Conservation (phyloP, 2,113 vertebrate species). For the Dendrocopos noguchii region DNA sequence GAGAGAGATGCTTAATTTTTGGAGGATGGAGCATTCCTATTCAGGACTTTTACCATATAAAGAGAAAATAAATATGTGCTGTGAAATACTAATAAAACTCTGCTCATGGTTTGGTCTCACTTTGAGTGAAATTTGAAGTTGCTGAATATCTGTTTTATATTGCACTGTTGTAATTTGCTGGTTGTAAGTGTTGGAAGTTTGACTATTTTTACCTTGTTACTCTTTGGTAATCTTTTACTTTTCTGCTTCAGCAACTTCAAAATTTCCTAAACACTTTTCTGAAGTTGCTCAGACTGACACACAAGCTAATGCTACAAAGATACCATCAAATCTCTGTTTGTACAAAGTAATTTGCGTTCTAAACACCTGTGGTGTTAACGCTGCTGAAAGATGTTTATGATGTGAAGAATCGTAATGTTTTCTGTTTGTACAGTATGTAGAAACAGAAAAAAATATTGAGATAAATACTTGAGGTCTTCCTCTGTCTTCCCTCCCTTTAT, state of each 20-base stretch:
- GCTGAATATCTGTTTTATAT: background rate
- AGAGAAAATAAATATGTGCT: background rate
- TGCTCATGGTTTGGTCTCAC: background rate
- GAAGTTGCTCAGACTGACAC: background rate
- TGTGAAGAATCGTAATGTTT: background rate
- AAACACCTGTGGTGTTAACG: background rate
- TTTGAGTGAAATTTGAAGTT: background rate
- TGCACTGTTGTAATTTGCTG: background rate
- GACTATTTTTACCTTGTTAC: background rate
- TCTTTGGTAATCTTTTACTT: background rate
- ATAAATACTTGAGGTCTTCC: background rate
- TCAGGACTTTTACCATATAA: background rate
- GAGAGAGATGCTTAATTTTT: background rate
- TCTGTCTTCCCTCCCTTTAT: background rate
- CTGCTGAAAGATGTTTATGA: background rate
- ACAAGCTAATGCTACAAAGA: background rate
- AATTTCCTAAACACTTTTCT: background rate
- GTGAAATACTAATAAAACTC: background rate
- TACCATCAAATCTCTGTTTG: background rate
- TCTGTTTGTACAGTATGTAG: background rate
- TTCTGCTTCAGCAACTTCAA: background rate
- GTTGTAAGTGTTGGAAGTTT: background rate
- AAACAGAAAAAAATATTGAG: background rate
- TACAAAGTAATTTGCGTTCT: background rate
- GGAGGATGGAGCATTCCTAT: background rate